These are phyloP conservation scores for Dryomyza anilis DNA, from an alignment of 2,888 invertebrate genomes.

Conservation along the genomic window DNA sequence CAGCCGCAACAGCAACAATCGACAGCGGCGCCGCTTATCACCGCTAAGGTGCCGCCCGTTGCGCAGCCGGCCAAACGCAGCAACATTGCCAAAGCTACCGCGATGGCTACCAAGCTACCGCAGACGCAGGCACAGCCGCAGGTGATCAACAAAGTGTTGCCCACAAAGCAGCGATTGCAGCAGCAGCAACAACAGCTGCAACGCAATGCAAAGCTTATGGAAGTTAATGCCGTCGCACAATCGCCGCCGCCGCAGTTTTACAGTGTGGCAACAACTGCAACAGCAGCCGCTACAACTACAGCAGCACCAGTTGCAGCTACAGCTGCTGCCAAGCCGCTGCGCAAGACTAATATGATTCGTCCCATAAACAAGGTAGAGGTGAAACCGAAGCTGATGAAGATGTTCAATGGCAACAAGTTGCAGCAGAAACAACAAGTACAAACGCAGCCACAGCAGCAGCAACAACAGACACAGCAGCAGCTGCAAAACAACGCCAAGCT, in stretches of 20 bases:
- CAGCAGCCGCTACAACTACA: conserved; percentile 9
- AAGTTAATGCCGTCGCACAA: conserved; percentile 36
- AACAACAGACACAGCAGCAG: conserved; percentile 29
- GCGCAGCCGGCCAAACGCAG: conserved; percentile 47
- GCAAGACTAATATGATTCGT: conserved; percentile 47
- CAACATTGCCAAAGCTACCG: conserved; percentile 36
- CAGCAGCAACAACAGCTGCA: conserved; percentile 25
- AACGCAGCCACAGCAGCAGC: conserved; percentile 25
- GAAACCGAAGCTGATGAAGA: conserved; percentile 52
- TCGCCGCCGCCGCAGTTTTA: conserved; percentile 30
- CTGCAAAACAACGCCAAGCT: neutral
- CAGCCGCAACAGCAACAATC: conserved; percentile 30
- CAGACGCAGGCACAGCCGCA: conserved; percentile 53
- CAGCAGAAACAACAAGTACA: conserved; percentile 30
- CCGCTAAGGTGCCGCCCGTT: conserved; percentile 40
- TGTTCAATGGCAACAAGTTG: conserved; percentile 9
- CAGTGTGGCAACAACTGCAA: conserved; percentile 34
- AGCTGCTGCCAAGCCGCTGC: conserved; percentile 33
- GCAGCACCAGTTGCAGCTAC: conserved; percentile 35
- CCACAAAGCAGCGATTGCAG: conserved; percentile 42
- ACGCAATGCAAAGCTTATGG: conserved; percentile 9
- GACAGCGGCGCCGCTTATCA: conserved; percentile 27
- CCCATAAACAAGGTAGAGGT: conserved; percentile 54
- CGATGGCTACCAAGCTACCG: no score
- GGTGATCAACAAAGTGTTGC: conserved; percentile 53